phyloP scores from a whole-genome alignment of 2,888 invertebrate species.

The Allophyes oxyacanthae region DNA sequence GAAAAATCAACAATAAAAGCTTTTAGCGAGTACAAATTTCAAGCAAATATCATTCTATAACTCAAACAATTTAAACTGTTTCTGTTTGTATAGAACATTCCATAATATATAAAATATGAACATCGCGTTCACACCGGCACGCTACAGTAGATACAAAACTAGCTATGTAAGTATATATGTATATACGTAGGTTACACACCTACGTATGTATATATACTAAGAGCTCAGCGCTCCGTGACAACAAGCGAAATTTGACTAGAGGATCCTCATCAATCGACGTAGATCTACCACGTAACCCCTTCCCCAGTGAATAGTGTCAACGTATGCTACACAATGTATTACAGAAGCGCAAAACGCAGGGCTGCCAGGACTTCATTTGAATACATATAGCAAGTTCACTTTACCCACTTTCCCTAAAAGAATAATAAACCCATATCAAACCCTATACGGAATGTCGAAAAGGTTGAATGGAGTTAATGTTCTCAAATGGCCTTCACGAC shows the following conservation, averaged over 20 bases:
- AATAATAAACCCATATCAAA: constrained; percentile 39
- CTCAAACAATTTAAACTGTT: constrained; percentile 37
- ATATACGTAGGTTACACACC: not conserved
- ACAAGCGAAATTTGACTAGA: constrained; percentile 33
- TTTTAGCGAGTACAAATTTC: constrained; percentile 10
- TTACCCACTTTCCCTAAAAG: constrained; percentile 33
- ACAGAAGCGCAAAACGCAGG: constrained; percentile 13
- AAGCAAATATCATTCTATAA: constrained; percentile 22
- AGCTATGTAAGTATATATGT: constrained; percentile 3
- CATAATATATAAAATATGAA: constrained; percentile 22
- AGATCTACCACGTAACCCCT: constrained; percentile 41
- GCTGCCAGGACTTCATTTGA: constrained; percentile 40
- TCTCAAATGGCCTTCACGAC: constrained; percentile 20
- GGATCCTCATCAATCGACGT: constrained; percentile 22
- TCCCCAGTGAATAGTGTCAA: constrained; percentile 29
- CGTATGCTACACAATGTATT: constrained; percentile 40
- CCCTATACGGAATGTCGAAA: constrained; percentile 30
- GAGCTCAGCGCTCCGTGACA: constrained; percentile 27
- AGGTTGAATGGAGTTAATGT: constrained; percentile 37
- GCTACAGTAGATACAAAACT: constrained; percentile 25
- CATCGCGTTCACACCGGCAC: constrained; percentile 29
- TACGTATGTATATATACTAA: constrained; percentile 11
- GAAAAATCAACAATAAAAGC: constrained; percentile 23
- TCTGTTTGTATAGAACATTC: constrained; percentile 34
- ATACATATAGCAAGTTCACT: constrained; percentile 38